These are phyloP conservation scores for Danio kyathit DNA, from an alignment of 2,797 vertebrate species.

Conservation along the genomic window DNA sequence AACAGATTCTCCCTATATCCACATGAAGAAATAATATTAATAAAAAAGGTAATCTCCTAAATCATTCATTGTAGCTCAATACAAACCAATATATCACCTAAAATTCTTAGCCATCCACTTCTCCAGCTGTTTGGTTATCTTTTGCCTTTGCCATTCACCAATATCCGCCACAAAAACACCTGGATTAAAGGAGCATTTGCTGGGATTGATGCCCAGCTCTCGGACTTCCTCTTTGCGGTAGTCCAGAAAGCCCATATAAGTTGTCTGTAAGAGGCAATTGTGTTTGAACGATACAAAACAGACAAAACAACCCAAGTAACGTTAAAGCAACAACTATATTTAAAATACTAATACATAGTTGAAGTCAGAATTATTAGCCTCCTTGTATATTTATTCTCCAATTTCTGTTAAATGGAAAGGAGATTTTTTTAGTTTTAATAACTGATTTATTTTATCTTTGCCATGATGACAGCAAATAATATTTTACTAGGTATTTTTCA, in stretches of 20 bases:
- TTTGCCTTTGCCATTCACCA: slow-evolving; percentile 90
- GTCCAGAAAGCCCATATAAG: slow-evolving; percentile 97
- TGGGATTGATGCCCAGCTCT: slow-evolving; percentile 92
- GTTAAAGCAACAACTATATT: background rate
- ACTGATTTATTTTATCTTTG: no score
- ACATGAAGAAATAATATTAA: background rate
- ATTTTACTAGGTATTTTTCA: no score
- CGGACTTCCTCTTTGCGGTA: slow-evolving; percentile 90
- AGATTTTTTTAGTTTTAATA: no score
- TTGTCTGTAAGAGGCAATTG: slow-evolving; percentile 82
- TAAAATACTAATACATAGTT: background rate
- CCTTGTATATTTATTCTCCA: no score
- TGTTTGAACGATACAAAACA: background rate
- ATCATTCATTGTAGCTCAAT: background rate
- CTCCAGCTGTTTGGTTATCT: slow-evolving; percentile 94
- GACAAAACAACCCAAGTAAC: background rate
- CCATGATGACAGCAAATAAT: no score
- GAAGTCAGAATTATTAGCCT: no score
- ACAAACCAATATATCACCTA: slow-evolving; percentile 72
- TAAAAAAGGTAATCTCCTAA: background rate
- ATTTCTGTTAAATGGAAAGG: no score
- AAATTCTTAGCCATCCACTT: slow-evolving; percentile 95
- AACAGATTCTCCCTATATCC: slow-evolving; percentile 88
- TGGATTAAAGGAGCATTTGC: slow-evolving; percentile 95
- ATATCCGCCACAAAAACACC: slow-evolving; percentile 95